A percentile compares a stretch with the other conserved stretches of the same genome.
Evolutionary conservation across 2,113 vertebrate genomes (phyloP).

Genomic region (Regulus satrapa): DNA sequence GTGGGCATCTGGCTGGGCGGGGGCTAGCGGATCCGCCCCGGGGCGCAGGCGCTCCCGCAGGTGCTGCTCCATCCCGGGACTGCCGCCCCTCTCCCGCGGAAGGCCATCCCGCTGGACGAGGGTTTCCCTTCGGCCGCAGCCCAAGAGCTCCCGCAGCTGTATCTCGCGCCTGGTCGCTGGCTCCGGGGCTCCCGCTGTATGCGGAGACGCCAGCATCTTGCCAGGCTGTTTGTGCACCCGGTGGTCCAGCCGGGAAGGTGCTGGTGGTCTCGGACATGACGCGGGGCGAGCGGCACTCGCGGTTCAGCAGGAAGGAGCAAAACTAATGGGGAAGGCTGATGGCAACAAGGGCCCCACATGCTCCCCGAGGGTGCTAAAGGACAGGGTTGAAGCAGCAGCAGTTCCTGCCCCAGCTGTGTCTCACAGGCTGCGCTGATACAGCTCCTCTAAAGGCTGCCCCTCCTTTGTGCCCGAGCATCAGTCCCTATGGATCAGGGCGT

Average conservation of each 20-base stretch:
- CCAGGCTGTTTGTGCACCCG: neutral
- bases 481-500: neutral
- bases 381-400: neutral
- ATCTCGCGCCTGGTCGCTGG: neutral
- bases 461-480: neutral
- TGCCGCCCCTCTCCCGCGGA: neutral
- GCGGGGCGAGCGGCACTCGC: neutral
- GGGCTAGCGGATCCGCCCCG: neutral
- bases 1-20: neutral
- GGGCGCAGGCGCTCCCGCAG: neutral
- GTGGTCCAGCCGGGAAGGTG: neutral
- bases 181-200: neutral
- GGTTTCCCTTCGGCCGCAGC: neutral
- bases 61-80: neutral
- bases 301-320: neutral
- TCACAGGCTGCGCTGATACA: neutral
- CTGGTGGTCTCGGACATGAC: neutral
- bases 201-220: neutral
- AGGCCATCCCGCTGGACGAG: too few species aligned
- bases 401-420: neutral
- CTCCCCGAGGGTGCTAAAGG: neutral
- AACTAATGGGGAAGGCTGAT: neutral
- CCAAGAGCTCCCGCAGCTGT: neutral
- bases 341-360: neutral
- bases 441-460: neutral